Evolutionary conservation across 2,888 invertebrate genomes (phyloP).

Genomic region (Eilema caniola): DNA sequence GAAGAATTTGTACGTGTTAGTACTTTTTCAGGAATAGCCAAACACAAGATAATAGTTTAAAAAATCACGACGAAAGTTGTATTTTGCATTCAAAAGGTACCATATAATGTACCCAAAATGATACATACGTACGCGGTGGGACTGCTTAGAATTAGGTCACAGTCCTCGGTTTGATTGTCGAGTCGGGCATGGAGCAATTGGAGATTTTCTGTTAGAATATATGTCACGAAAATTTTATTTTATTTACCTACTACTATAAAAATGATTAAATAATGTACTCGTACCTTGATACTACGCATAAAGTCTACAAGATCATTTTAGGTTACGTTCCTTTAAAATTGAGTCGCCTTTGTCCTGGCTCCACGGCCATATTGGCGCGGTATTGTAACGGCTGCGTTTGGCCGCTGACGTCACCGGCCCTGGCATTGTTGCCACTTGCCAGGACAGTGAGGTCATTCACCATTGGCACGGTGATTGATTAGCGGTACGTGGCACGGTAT

Average conservation of each 20-base stretch:
- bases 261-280: background rate
- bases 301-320: constrained; percentile 33
- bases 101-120: too few relatives aligned
- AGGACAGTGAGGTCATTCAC: constrained; percentile 74
- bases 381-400: constrained; percentile 51
- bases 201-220: too few relatives aligned
- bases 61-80: too few relatives aligned
- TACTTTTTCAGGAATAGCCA: too few relatives aligned
- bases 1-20: too few relatives aligned
- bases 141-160: too few relatives aligned
- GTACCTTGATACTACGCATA: background rate
- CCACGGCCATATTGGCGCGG: constrained; percentile 48
- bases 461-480: constrained; percentile 68
- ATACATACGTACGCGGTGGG: too few relatives aligned
- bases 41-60: too few relatives aligned
- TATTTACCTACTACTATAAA: background rate
- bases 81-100: too few relatives aligned
- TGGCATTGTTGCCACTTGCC: constrained; percentile 57
- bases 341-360: constrained; percentile 45
- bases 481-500: constrained; percentile 60
- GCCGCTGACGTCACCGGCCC: constrained; percentile 60
- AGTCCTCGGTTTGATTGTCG: too few relatives aligned
- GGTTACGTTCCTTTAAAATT: constrained; percentile 43
- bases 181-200: too few relatives aligned
- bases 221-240: too few relatives aligned